Evolutionary conservation across 2,888 invertebrate genomes (phyloP).

Genomic region (Archaeoteleia sp.): DNA sequence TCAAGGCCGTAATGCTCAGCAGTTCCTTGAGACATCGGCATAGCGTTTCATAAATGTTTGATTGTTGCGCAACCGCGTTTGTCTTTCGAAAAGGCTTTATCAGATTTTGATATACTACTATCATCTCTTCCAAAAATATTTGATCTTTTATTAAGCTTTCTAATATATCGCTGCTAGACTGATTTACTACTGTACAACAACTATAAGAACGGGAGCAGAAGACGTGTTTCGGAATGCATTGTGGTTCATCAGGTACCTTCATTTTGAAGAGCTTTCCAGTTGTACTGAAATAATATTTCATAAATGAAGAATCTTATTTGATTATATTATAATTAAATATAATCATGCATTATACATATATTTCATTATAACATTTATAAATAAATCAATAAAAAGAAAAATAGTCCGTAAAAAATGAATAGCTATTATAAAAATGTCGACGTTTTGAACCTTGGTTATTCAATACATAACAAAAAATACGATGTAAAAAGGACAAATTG

Average conservation of each 20-base stretch:
- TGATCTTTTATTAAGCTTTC: conserved; percentile 79
- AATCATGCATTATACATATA: no score
- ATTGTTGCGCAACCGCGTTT: conserved; percentile 77
- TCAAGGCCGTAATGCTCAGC: conserved; percentile 81
- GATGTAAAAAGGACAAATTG: no score
- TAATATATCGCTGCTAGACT: conserved; percentile 61
- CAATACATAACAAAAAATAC: no score
- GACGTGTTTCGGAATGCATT: conserved; percentile 54
- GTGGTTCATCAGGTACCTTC: conserved; percentile 53
- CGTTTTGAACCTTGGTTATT: no score
- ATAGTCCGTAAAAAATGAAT: no score
- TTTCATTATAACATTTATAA: no score
- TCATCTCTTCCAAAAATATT: conserved; percentile 82
- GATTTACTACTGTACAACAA: conserved; percentile 67
- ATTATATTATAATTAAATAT: no score
- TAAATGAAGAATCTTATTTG: conserved; percentile 1
- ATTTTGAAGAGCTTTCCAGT: conserved; percentile 48
- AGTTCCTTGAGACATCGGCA: conserved; percentile 83
- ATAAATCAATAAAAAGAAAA: no score
- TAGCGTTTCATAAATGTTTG: conserved; percentile 80
- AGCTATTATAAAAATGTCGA: no score
- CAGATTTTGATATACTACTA: conserved; percentile 79
- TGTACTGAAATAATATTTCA: conserved; percentile 26
- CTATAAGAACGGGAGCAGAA: conserved; percentile 68
- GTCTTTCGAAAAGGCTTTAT: conserved; percentile 82